Evolutionary conservation across 2,113 vertebrate genomes (phyloP).

Genomic region (Capricornis sumatraensis): DNA sequence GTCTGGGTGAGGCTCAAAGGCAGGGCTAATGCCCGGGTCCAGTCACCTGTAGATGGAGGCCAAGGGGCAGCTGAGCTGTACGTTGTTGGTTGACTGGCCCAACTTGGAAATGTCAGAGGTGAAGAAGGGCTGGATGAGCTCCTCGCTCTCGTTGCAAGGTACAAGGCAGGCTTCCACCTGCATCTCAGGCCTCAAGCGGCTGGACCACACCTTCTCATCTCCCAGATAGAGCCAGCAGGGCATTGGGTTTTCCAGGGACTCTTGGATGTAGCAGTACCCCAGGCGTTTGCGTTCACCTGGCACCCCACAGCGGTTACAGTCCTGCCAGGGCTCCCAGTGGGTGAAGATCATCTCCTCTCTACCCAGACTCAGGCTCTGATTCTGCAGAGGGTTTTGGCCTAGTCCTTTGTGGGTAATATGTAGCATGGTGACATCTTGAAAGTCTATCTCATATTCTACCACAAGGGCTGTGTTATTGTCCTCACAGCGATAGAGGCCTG

Average conservation of each 20-base stretch:
- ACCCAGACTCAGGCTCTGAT: background rate
- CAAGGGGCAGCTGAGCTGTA: slow-evolving; percentile 63
- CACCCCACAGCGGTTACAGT: slow-evolving; percentile 54
- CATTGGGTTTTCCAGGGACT: background rate
- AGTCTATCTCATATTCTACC: slow-evolving; percentile 66
- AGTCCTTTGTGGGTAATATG: slow-evolving; percentile 49
- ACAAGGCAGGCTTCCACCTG: slow-evolving; percentile 59
- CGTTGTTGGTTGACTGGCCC: background rate
- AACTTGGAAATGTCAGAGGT: slow-evolving; percentile 29
- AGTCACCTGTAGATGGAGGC: slow-evolving; percentile 74
- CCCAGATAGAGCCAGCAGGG: slow-evolving; percentile 62
- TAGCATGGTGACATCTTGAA: slow-evolving; percentile 59
- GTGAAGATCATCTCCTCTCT: slow-evolving; percentile 49
- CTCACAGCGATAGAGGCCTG: slow-evolving; percentile 63
- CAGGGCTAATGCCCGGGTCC: background rate
- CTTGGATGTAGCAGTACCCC: slow-evolving; percentile 64
- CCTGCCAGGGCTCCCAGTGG: slow-evolving; percentile 71
- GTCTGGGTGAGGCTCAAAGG: background rate
- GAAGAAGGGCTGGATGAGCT: background rate
- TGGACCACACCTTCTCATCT: background rate
- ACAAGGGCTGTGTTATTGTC: background rate
- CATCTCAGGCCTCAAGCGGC: slow-evolving; percentile 46
- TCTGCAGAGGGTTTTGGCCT: slow-evolving; percentile 22
- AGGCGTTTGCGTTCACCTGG: slow-evolving; percentile 57
- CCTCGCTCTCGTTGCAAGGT: background rate